These are phyloP conservation scores for Coilia nasus DNA, from an alignment of 2,797 vertebrate genomes.

Conservation along the genomic window DNA sequence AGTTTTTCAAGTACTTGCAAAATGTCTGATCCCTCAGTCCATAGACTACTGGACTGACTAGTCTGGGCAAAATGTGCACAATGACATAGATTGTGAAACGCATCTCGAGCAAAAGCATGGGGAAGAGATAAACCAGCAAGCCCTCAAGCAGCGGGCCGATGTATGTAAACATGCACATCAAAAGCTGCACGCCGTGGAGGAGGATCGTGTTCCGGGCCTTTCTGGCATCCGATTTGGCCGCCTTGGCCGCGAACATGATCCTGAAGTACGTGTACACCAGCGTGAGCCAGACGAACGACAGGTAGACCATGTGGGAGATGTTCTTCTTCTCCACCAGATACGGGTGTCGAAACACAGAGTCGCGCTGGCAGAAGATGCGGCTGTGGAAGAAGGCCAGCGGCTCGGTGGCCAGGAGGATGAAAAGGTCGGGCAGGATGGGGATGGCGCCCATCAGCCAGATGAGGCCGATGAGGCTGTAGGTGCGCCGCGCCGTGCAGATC, in stretches of 20 bases:
- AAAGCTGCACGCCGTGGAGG: slow-evolving; percentile 73
- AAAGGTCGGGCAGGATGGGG: slow-evolving; percentile 73
- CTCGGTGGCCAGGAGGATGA: slow-evolving; percentile 67
- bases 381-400: slow-evolving; percentile 69
- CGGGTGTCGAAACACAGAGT: slow-evolving; percentile 70
- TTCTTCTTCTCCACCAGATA: slow-evolving; percentile 63
- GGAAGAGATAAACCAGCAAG: slow-evolving; percentile 64
- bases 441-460: slow-evolving; percentile 71
- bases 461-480: slow-evolving; percentile 61
- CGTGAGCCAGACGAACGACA: slow-evolving; percentile 70
- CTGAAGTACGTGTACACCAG: slow-evolving; percentile 73
- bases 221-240: slow-evolving; percentile 59
- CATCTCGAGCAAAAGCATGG: slow-evolving; percentile 63
- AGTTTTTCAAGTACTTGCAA: slow-evolving; percentile 61
- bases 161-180: slow-evolving; percentile 79
- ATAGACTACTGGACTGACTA: slow-evolving; percentile 74
- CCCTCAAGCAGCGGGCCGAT: slow-evolving; percentile 68
- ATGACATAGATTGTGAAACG: slow-evolving; percentile 71
- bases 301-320: slow-evolving; percentile 70
- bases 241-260: slow-evolving; percentile 64
- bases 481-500: slow-evolving; percentile 70
- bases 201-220: slow-evolving; percentile 74
- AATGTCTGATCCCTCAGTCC: slow-evolving; percentile 72
- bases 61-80: slow-evolving; percentile 73
- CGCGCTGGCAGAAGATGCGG: slow-evolving; percentile 67